Evolutionary conservation across 2,888 invertebrate species (phyloP), one percentile per base, ranked within the genome.

Genomic region (Thelaira solivaga): DNA sequence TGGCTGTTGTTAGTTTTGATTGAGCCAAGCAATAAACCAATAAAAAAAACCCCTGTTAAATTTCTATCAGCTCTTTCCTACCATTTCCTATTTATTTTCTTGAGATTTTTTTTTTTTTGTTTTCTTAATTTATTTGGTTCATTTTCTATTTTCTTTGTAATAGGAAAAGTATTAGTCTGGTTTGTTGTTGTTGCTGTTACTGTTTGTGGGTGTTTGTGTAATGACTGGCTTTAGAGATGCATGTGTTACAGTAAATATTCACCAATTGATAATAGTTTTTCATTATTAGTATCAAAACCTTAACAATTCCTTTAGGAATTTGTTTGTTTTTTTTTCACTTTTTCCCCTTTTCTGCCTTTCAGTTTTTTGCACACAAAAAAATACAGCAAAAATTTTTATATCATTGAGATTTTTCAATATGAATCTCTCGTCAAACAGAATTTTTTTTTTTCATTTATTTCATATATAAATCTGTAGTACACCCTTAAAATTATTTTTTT

Each of bases 161-260:
- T 57, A 64, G 68, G 22, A 64, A 68, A 73, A 57, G 51, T 67
- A 73, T 69, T 64, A 65, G 51, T 59, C 67, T 29, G n/a, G 8
- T 53, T 45, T 61, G n/a, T 41, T 57, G 22, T 39, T 29, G 4
- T 31, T 65, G 51, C 55, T 49, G 39, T 41, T 47, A 13, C 18
- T 71, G 24, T 62, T 34, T 13, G 24, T 49, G 49, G 18, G 53
- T 61, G 53, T 61, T 45, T 18, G 49, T 73, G 31, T 64, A 57
- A 43, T 73, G 51, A 57, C 64, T 68, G 72, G 64, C 65, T 74
- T 59, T 69, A 53, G 41, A 49, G 61, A 45, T 78, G 45, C 65
- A 65, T 78, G 78, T 78, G 73, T 64, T 78, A 65, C n/a, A n/a
- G n/a, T 69, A 74, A 62, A 62, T 64, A 68, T 77, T 73, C 73